These are phyloP conservation scores for Sarcophilus harrisii DNA, from an alignment of 2,797 vertebrate species.

Conservation along the genomic window DNA sequence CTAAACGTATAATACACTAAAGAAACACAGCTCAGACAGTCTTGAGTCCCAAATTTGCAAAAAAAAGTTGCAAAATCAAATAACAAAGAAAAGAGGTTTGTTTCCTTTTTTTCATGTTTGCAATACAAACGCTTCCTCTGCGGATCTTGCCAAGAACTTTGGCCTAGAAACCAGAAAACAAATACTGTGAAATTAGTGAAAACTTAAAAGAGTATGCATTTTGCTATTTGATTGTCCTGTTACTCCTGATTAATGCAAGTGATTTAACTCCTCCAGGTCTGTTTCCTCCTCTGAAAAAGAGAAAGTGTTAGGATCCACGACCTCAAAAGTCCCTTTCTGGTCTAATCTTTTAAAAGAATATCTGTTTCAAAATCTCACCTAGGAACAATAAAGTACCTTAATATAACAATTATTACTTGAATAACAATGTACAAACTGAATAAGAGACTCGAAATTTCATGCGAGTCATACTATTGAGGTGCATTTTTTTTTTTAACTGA, in stretches of 20 bases:
- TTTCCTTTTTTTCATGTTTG: not conserved
- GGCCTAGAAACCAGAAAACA: not conserved
- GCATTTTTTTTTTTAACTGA: not conserved
- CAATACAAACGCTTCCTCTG: not conserved
- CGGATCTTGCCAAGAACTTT: not conserved
- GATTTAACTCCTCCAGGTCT: too few species aligned
- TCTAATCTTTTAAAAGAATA: not conserved
- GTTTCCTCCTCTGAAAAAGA: not conserved
- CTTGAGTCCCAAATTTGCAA: not conserved
- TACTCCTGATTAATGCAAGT: not conserved
- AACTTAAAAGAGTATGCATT: not conserved
- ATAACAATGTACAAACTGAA: not conserved
- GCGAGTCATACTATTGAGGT: not conserved
- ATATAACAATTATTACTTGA: not conserved
- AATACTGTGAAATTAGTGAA: not conserved
- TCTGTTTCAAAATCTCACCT: not conserved
- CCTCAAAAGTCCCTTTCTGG: not conserved
- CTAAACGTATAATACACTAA: not conserved
- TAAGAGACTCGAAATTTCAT: not conserved
- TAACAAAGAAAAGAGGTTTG: not conserved
- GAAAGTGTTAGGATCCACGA: not conserved
- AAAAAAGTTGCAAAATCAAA: not conserved
- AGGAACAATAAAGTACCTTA: not conserved
- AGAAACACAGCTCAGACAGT: not conserved
- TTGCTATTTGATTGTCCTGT: not conserved